These are phyloP conservation scores for Clarias magur DNA, from an alignment of 2,113 vertebrate genomes.

Conservation along the genomic window DNA sequence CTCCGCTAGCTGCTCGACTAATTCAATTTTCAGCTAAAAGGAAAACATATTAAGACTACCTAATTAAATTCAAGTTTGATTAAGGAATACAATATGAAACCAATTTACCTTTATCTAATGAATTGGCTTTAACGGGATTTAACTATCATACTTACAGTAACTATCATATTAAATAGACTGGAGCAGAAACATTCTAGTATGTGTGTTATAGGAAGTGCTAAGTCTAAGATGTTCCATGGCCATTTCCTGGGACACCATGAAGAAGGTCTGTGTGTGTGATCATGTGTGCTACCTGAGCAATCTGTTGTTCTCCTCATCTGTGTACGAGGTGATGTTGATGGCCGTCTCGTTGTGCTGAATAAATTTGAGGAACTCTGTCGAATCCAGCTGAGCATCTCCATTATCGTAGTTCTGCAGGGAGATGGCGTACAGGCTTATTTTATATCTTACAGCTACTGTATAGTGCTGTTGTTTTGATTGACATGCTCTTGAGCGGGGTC, in stretches of 20 bases:
- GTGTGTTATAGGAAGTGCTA: not conserved
- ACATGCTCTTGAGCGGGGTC: not conserved
- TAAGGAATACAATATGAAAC: too few species aligned
- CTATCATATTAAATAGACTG: not conserved
- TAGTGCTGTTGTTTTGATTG: too few species aligned
- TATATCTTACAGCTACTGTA: not conserved
- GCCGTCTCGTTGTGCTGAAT: slow-evolving; percentile 88
- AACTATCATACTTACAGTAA: not conserved
- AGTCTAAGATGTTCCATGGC: not conserved
- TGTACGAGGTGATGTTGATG: slow-evolving; percentile 82
- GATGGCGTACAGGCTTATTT: not conserved
- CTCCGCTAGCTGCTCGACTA: too few species aligned
- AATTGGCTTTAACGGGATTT: not conserved
- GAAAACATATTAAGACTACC: too few species aligned
- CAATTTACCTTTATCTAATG: too few species aligned
- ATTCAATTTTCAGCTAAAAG: too few species aligned
- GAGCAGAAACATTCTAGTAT: not conserved
- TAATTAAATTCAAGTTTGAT: too few species aligned
- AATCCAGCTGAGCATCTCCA: slow-evolving; percentile 83
- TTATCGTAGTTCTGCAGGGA: slow-evolving; percentile 79
- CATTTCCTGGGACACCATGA: not conserved
- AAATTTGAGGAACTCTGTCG: slow-evolving; percentile 86
- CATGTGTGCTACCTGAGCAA: slow-evolving; percentile 78
- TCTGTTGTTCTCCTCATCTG: slow-evolving; percentile 81
- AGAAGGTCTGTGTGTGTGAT: not conserved